Evolutionary conservation across 2,113 vertebrate species (phyloP).

Genomic region (Periophthalmodon schlosseri): DNA sequence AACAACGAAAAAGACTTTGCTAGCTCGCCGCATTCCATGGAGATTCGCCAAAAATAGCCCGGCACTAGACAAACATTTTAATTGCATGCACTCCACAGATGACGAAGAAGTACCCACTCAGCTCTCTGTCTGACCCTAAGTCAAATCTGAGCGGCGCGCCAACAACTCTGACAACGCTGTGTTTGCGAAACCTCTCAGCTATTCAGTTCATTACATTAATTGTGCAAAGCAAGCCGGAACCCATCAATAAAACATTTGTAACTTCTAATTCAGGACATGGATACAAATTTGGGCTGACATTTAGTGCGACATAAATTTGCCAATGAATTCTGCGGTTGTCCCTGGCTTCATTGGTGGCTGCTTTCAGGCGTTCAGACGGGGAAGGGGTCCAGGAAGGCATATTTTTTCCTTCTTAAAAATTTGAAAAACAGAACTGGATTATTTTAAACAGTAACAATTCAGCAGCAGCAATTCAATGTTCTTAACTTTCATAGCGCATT

Average conservation of each 20-base stretch:
- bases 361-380: neutral
- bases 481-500: too few relatives aligned
- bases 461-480: too few relatives aligned
- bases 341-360: neutral
- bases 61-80: constrained; percentile 5
- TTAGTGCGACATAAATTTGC: constrained; percentile 1
- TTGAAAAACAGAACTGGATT: too few relatives aligned
- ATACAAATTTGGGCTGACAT: constrained; percentile 14
- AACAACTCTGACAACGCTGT: constrained; percentile 3
- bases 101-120: neutral
- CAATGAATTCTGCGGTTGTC: neutral
- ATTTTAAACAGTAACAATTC: too few relatives aligned
- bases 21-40: neutral
- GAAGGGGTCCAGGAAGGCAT: neutral
- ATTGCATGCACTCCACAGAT: neutral
- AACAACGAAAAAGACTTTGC: neutral
- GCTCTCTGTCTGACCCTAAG: neutral
- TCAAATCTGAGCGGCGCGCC: neutral
- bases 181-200: constrained; percentile 12
- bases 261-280: neutral
- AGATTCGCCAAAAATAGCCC: neutral
- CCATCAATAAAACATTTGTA: constrained; percentile 25
- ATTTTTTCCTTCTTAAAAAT: too few relatives aligned
- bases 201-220: constrained; percentile 17
- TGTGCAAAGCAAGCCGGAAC: constrained; percentile 8